A percentile compares a stretch with the other conserved stretches of the same genome.
Evolutionary conservation across 2,113 vertebrate genomes (phyloP).

Genomic region (Pardalotus punctatus): DNA sequence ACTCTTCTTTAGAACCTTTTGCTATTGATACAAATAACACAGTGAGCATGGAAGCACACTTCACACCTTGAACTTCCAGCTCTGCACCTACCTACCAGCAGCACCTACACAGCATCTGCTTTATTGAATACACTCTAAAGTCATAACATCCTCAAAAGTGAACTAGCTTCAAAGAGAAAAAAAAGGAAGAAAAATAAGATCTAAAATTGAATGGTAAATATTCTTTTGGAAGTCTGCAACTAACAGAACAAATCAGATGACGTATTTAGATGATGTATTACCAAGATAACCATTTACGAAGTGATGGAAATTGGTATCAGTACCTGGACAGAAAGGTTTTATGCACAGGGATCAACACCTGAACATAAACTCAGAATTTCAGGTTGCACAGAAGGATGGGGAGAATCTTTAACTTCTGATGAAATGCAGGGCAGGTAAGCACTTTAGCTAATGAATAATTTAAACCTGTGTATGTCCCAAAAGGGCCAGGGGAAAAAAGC

Average conservation of each 20-base stretch:
- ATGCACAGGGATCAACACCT: background rate
- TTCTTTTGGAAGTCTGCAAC: background rate
- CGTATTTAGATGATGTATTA: background rate
- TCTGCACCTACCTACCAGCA: background rate
- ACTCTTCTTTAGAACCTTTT: background rate
- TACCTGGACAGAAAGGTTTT: background rate
- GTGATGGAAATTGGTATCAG: background rate
- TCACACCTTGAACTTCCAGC: background rate
- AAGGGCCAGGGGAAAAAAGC: background rate
- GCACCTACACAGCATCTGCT: background rate
- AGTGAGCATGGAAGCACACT: background rate
- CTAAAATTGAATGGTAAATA: background rate
- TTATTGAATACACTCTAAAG: background rate
- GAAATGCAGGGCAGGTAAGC: background rate
- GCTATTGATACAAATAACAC: background rate
- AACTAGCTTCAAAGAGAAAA: background rate
- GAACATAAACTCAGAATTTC: background rate
- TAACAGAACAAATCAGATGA: background rate
- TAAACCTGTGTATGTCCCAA: background rate
- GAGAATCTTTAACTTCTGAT: background rate
- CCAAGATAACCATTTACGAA: background rate
- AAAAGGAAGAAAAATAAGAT: background rate
- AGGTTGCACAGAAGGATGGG: background rate
- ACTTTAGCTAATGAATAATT: background rate
- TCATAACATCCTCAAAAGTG: background rate